A percentile compares a stretch with the other conserved stretches of the same genome.
Conservation (phyloP, 1,140 invertebrate species). For the Papilio dardanus region DNA sequence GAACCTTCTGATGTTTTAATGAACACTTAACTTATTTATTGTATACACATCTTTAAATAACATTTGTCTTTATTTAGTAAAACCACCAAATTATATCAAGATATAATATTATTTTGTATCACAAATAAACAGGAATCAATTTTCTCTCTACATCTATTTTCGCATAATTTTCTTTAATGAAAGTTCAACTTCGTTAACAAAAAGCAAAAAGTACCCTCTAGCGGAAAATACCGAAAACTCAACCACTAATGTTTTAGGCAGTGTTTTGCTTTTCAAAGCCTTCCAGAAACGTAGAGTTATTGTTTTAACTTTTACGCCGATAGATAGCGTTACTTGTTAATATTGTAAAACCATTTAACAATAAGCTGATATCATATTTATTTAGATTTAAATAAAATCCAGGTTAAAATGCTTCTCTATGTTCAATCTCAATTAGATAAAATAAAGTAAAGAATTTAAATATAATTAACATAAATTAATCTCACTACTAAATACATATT, state of each 20-base stretch:
- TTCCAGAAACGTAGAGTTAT: not conserved
- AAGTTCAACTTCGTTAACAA: not conserved
- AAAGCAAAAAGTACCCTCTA: not conserved
- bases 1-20: not conserved
- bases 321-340: not conserved
- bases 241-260: not conserved
- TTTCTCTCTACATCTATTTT: no score
- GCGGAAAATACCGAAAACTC: not conserved
- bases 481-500: no score
- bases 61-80: not conserved
- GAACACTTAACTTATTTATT: constrained; percentile 5
- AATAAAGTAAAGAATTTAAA: not conserved
- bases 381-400: no score
- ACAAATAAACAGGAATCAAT: not conserved
- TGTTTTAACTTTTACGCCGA: not conserved
- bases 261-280: not conserved
- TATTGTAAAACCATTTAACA: not conserved
- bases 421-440: not conserved
- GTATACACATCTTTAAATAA: not conserved
- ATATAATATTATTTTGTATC: no score
- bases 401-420: not conserved
- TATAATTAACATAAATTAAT: no score
- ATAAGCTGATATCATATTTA: no score
- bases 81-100: no score
- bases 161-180: not conserved